Evolutionary conservation across 1,140 invertebrate genomes (phyloP).

Genomic region (Solenopsis invicta): DNA sequence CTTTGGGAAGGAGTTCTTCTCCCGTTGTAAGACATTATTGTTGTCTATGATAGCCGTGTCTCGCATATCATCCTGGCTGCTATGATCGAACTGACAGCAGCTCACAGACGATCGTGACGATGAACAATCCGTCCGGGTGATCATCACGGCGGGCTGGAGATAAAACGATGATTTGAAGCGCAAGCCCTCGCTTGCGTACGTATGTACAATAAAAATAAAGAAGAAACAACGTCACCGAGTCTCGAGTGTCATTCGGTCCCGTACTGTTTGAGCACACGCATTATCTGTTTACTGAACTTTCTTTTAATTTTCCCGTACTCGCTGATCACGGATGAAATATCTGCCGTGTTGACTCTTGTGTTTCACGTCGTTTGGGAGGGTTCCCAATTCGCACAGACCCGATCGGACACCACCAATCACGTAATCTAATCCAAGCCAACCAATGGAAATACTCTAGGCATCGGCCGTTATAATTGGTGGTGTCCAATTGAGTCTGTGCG

Average conservation of each 20-base stretch:
- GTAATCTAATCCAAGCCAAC: too few relatives aligned
- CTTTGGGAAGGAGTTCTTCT: constrained; percentile 84
- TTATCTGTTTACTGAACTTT: neutral
- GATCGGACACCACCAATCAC: too few relatives aligned
- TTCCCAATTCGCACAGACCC: too few relatives aligned
- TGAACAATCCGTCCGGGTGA: constrained; percentile 48
- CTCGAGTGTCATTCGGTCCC: constrained; percentile 31
- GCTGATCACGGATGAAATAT: neutral
- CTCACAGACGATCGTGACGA: constrained; percentile 67
- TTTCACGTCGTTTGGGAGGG: too few relatives aligned
- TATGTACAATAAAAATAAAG: neutral
- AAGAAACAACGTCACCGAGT: neutral
- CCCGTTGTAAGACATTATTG: constrained; percentile 79
- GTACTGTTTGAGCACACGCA: constrained; percentile 41
- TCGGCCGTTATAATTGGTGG: too few relatives aligned
- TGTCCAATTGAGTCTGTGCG: too few relatives aligned
- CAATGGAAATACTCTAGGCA: too few relatives aligned
- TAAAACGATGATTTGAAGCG: neutral
- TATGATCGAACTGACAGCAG: constrained; percentile 70
- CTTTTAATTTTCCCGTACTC: neutral
- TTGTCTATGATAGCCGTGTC: constrained; percentile 75
- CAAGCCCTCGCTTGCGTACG: neutral
- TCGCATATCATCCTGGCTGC: constrained; percentile 78
- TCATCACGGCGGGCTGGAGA: constrained; percentile 22
- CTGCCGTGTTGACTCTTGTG: too few relatives aligned